Evolutionary conservation across 2,888 invertebrate genomes (phyloP), one percentile per base, ranked within the genome.

Genomic region (Patella depressa): DNA sequence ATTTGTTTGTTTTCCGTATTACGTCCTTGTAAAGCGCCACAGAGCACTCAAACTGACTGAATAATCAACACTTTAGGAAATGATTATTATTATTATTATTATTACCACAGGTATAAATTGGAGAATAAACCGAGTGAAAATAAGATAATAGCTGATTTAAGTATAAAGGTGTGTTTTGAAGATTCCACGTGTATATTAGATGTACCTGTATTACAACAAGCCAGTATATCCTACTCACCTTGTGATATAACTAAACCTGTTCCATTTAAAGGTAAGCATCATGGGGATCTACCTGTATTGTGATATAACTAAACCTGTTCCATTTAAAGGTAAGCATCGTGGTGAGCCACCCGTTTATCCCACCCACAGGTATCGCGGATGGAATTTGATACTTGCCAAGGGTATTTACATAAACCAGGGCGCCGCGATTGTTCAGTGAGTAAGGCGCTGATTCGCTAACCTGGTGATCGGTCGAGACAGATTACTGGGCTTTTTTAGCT

Each of bases 111-210:
- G 59, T 74, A 74, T 24, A 69, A 34, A n/a, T 19, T 74, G 14
- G 69, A 34, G 11, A 59, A 74, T 53, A 19, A 34, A 11, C 69
- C 74, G 4, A 14, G 53, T 34, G 59, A 59, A 19, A 59, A 74
- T 34, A 74, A 53, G 19, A 45, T 74, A 3, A 15, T 59, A n/a
- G 19, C 53, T 15, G 74, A 74, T 53, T 19, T 74, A 29, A 74
- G 14, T 14, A 19, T 65, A 24, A 65, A 65, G 24, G 65, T 24
- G 11, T 65, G 65, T 9, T 77, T 82, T 45, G 83, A 83, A 45
- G 54, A 79, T n/a, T 73, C 71, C 1, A 57, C 81, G 0, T 85
- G 85, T 77, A 29, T 77, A 34, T 71, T 84, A 11, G 54, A 55
- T 24, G 57, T 78, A 17, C 76, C 72, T 19, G 74, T 84, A 12